Base-by-base conservation (phyloP, 1,140 invertebrate genomes). In the Dinoponera quadriceps region DNA sequence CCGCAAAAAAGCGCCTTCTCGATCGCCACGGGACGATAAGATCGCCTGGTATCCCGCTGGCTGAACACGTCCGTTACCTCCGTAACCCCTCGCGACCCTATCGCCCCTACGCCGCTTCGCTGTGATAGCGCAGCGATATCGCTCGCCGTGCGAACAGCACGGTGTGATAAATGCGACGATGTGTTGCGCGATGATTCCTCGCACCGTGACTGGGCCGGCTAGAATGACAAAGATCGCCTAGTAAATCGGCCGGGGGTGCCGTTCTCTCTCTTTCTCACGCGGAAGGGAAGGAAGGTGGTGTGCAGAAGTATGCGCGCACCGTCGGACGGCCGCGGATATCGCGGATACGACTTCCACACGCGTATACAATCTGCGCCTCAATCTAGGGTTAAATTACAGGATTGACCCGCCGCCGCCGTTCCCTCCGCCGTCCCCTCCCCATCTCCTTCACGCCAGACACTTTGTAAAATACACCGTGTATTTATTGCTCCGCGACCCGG, bases 1-100 rank as follows among this genome's bases (percentile, higher is more conserved):
- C 49, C 18, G 9, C 29, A 80, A 29, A 69, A 80, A 71, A 2
- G 5, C n/a, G 22, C 18, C 25, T 59, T 25, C 48, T 77, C 22
- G 22, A 80, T 69, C 51, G 22, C 22, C 18, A 14, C 57, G 7
- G 44, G 33, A 73, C 69, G 75, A 80, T 80, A 80, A 80, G 22
- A 59, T 80, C 75, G 51, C 4, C 33, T 0, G 75, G 33, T 59
- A 27, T 2, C 63, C 75, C 33, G 75, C 22, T 69, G 75, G 18
- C 18, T n/a, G 65, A 80, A 80, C 51, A 69, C 51, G 51, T 78
- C 16, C 29, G 63, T 57, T 80, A 80, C 65, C 33, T 80, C 20
- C 65, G 51, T 71, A 80, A 48, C 25, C 33, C 65, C 22, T 44
- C 18, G 75, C 29, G n/a, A 80, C 65, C 51, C n/a, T 71, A 69